Evolutionary conservation across 2,888 invertebrate species (phyloP), one percentile per base, ranked within the genome.

Genomic region (Ceratothoa steindachneri): DNA sequence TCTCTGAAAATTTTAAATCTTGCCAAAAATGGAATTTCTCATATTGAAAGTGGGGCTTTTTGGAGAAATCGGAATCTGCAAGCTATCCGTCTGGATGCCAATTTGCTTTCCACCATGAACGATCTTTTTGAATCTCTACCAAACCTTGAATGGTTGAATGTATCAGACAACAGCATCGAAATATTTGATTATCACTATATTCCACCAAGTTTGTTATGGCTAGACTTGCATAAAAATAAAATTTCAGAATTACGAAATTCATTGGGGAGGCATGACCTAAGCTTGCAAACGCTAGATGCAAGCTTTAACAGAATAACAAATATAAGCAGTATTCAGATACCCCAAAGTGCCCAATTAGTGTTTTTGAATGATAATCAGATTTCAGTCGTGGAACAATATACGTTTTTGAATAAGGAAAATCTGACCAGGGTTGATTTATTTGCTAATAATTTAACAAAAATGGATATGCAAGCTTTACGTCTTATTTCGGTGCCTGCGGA

Each of bases 161-260:
- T 93, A 83, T 93, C 92, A 82, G 92, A 91, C 85, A 93, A 93
- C 86, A 89, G 89, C 83, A 87, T 93, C 81, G 90, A 90, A 85
- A 89, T 89, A 88, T 92, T 93, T 84, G 92, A 93, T 85, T 93
- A 93, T 84, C 90, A 91, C 73, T 88, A 92, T 85, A 90, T 93
- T 84, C 93, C 93, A 77, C 93, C 93, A 80, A 91, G 90, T 83
- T 87, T 93, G 81, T 90, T 92, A 85, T 92, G 92, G 91, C 86
- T 93, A 81, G 93, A 93, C 85, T 90, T 93, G 83, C 92, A 92
- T 83, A 89, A 91, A 80, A 93, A 93, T 86, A 89, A 90, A 85
- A 92, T 93, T 81, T 88, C 89, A 81, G 91, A 91, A 85, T 87
- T 93, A 81, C 92, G 92, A 81, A 93, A 93, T 87, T 91, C 92